Base-by-base conservation (phyloP, 2,113 vertebrate genomes). In the Clupea harengus region DNA sequence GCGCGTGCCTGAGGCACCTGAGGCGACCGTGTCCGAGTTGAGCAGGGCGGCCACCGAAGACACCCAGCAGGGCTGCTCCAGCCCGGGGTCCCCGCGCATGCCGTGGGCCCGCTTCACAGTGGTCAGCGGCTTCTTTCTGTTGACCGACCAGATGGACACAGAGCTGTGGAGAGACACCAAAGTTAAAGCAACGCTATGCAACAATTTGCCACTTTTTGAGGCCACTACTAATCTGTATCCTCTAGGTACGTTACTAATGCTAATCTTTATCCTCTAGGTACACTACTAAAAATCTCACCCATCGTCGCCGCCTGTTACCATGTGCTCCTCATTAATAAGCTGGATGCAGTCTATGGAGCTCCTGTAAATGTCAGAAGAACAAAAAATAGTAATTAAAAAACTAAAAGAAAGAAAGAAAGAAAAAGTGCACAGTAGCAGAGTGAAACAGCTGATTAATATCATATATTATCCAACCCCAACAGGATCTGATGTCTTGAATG, bases 291-390 rank as follows among this genome's bases (percentile, higher is more conserved):
- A 49, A 57, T 60, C 96, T 95, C 87, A 99, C 98, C 98, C 98
- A 0, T 99, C 98, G 0, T 99, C 98, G 0, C 96, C 97, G 0
- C 97, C 98, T 0, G 98, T 97, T 83, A 98, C 93, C 96, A 99
- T 98, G 91, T 99, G 96, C 81, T 99, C 98, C 92, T 99, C 98
- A 0, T 98, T 99, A 92, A 99, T 97, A 25, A 99, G 96, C 91
- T 99, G 98, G 84, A 99, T 90, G 46, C 97, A 99, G 90, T 99
- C 98, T 0, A 99, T 98, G 22, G 98, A 99, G 54, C 98, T 96
- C 86, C 98, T 99, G 46, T 0, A n/a, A 50, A 46, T 84, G 82
- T 89, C 0, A 49, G 9, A 72, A 81, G 17, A 0, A 82, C 6
- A 82, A 49, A 87, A 0, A n/a, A 6, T 4, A 44, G 39, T 39